Base-by-base conservation (phyloP, 2,888 invertebrate species). In the Conistra vaccinii region DNA sequence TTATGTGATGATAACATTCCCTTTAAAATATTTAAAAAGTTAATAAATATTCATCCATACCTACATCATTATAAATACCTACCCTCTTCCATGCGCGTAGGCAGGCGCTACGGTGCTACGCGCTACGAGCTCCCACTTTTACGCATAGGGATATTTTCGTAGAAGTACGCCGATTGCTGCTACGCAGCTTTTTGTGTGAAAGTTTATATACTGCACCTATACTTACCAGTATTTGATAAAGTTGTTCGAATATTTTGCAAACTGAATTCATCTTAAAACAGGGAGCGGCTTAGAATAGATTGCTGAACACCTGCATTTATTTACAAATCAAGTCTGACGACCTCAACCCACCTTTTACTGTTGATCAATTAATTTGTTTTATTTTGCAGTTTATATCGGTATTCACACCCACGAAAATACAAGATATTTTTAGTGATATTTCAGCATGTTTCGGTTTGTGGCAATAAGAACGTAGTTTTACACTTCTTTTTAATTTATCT, bases 251-350 rank as follows among this genome's bases (percentile, higher is more conserved):
- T 23, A 32, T 71, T 29, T 55, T 48, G 48, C 29, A 57, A 57
- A 3, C 53, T 63, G 23, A 58, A 68, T 68, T 63, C 2, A 55
- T 65, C 14, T 65, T n/a, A 35, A 10, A 20, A 20, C n/a, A 20
- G 48, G 32, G 55, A 65, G 51, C 23, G 53, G 68, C 17, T 68
- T 58, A 48, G 35, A 69, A 73, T 39, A 66, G 1, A 73, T 73
- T 63, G 23, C 55, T 26, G 66, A 81, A 77, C 70, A 73, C 69
- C 69, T 86, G 69, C 74, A 69, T 73, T 73, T 65, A 87, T 87
- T 85, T 79, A 78, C 78, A 73, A 81, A 76, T 66, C 78, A 73
- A 84, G 69, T 79, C 55, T 53, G 78, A 77, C 80, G 73, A 77
- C 74, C 67, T 74, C 73, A 69, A 68, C 57, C 66, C 53, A 61